Evolutionary conservation across 2,888 invertebrate genomes (phyloP), one percentile per base, ranked within the genome.

Genomic region (Orchestes rusci): DNA sequence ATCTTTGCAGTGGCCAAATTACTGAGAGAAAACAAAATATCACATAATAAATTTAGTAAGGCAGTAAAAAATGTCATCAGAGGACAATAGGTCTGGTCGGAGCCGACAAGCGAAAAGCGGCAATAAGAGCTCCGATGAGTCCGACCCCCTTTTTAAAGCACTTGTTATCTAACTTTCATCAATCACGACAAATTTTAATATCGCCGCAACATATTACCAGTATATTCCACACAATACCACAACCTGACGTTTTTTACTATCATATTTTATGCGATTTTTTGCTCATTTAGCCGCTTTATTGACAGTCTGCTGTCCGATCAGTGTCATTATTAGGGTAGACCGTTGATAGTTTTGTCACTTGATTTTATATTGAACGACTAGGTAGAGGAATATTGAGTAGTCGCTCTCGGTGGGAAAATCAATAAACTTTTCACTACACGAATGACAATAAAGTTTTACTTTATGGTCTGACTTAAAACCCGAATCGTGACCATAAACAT

Each of bases 181-280:
- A 68, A 68, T 68, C 68, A 68, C 58, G 60, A 65, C 61, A 65
- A 67, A 68, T 68, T 68, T 68, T 68, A 68, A 68, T 68, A 68
- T 68, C 67, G 65, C 63, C 59, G 60, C 62, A 63, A 67, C 64
- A 62, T 65, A 67, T 66, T 67, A 67, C 65, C 64, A 65, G 64
- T 66, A 67, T 65, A 66, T 65, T 66, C 62, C 62, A 60, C 60
- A 67, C 65, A 67, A 67, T 66, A 64, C 45, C 38, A 67, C 68
- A 68, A 65, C 64, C 58, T 64, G 65, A 61, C 63, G 60, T 62
- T 62, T 63, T 43, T 59, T 59, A 54, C 37, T 32, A 42, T 47
- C 44, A 52, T 45, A 49, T 53, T 53, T 51, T 43, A 50, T 41
- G 41, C 40, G 43, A 50, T 46, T 50, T 50, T 47, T 50, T 47